These are phyloP conservation scores for Hippasteria phrygiana DNA, from an alignment of 53 echinoderm and acorn worm genomes.

Conservation along the genomic window DNA sequence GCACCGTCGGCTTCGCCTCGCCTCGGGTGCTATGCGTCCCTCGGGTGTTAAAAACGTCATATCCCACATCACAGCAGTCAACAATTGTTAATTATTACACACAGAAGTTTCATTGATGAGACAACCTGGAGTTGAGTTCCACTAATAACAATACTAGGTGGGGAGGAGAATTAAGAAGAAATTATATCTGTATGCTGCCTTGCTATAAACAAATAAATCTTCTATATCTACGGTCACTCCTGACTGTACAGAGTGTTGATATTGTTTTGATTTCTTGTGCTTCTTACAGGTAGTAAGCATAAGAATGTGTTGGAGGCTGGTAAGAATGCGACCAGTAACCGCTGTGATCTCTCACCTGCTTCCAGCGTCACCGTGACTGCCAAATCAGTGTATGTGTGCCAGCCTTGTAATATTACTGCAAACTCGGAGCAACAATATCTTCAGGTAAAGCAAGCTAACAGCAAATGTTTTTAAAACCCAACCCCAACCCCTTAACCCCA, in stretches of 20 bases:
- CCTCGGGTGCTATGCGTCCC: too few relatives aligned
- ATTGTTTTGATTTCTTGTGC: not conserved
- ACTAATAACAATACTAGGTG: not conserved
- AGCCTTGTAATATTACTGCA: constrained; percentile 9
- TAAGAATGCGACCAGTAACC: not conserved
- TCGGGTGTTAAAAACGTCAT: too few relatives aligned
- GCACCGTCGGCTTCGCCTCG: too few relatives aligned
- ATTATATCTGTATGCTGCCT: too few relatives aligned
- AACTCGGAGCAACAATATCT: constrained; percentile 59
- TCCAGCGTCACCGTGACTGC: not conserved
- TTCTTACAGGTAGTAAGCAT: constrained; percentile 21
- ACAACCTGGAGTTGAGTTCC: not conserved
- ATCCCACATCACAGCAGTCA: too few relatives aligned
- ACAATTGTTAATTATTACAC: too few relatives aligned
- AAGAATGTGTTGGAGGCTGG: constrained; percentile 26
- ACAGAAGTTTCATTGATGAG: not conserved
- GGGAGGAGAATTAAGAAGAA: not conserved
- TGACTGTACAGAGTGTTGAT: not conserved
- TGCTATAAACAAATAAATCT: not conserved
- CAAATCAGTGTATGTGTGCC: not conserved
- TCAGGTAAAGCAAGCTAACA: constrained; percentile 3
- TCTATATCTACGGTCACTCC: not conserved
- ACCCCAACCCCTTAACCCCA: too few relatives aligned
- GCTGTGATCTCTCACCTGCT: not conserved
- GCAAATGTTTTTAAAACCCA: too few relatives aligned